Base-by-base conservation (phyloP, 35 echinoderm and acorn worm genomes). In the Diadema setosum region DNA sequence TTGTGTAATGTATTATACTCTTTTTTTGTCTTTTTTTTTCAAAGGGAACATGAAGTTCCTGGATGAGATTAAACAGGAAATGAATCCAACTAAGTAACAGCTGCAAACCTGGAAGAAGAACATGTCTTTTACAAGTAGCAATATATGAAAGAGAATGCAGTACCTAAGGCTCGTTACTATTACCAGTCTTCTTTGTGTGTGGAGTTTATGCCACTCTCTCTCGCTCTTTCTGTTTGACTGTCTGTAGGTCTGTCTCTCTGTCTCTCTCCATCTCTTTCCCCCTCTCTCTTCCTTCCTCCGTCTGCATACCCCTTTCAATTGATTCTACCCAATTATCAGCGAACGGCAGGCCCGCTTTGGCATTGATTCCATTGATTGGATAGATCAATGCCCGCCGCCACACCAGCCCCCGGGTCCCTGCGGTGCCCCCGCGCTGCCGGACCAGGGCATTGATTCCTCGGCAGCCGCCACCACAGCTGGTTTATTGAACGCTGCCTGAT, bases 281-380 rank as follows among this genome's bases (percentile, higher is more conserved):
- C 23, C 30, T 67, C 63, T 31, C 30, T 67, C 63, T 34, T 41
- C 73, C 39, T 44, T 44, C 73, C 39, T 78, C 33, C 37, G 17
- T 41, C 18, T 44, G n/a, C 73, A 78, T 67, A 26, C 73, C 37
- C 73, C 37, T 17, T 36, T 78, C 27, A 44, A 78, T 78, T 78
- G 73, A 78, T 78, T 44, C 34, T 78, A 78, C 35, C 73, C 73
- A 78, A 78, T 78, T 78, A 78, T 78, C 73, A 42, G 73, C 73
- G 73, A 78, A 78, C 73, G 73, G 73, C 73, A 78, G 73, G 11
- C 73, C 73, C 73, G 73, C 73, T 78, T 78, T 18, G 40, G 12
- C 73, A 78, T 78, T 78, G 73, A 78, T 78, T 78, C 34, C 73
- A 78, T 78, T 78, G 73, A 78, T 78, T 78, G 73, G 73, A 78